Evolutionary conservation across 2,888 invertebrate genomes (phyloP), one percentile per base, ranked within the genome.

Genomic region (Drosophila parthenogenetica): DNA sequence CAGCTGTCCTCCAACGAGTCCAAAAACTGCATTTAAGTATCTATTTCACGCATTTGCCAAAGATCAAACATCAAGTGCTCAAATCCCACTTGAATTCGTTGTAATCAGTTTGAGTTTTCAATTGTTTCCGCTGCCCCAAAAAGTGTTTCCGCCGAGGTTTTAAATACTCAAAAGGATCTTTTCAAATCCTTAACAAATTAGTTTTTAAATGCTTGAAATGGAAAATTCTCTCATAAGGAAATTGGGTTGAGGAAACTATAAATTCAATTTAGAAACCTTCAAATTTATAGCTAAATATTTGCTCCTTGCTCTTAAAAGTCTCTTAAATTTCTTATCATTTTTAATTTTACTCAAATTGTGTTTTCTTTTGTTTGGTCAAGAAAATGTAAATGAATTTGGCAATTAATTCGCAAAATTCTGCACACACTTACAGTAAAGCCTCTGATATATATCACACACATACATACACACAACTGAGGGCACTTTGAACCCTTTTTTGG

Each of bases 1-100:
- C 77, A 72, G 77, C 76, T 79, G 77, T 57, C 55, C 55, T 60
- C 14, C 22, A 22, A 5, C 8, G 48, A 19, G 35, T 35, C 8
- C 45, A n/a, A 54, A 29, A 13, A 39, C 7, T 16, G 46, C 73
- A 63, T 78, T 77, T 68, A 71, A 73, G 86, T 83, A 88, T 83
- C 83, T 77, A 83, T 83, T 83, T 83, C 88, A 83, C 86, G 86
- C 88, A 81, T 87, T 87, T 79, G 60, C 57, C 82, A 77, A 62
- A 71, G 71, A 87, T 85, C 77, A 57, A 65, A 70, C 79, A 45
- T 45, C 55, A 77, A 81, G 87, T 87, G 87, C 43, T 55, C 49
- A 50, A 63, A 13, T 68, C 54, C 70, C 87, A 79, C 87, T 82
- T 86, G 55, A 80, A 68, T 65, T 37, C 32, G 25, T 65, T 59